Evolutionary conservation across 2,113 vertebrate species (phyloP).

Genomic region (Pitta sordida): DNA sequence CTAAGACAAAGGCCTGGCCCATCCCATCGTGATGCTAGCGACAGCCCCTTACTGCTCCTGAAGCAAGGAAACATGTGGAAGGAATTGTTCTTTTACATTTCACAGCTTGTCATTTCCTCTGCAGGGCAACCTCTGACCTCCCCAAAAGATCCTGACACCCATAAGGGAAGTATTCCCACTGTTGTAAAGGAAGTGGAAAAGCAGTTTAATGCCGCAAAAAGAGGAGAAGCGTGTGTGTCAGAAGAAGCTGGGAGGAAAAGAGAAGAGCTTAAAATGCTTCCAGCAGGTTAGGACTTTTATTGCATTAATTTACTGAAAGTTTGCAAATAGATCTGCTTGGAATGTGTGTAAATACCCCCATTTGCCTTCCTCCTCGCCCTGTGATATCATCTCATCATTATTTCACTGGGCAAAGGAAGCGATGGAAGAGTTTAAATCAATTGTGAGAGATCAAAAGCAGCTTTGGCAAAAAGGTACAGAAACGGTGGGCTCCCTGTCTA

Average conservation of each 20-base stretch:
- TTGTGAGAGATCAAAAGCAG: slow-evolving; percentile 58
- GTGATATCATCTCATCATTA: slow-evolving; percentile 6
- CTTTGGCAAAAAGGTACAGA: slow-evolving; percentile 15
- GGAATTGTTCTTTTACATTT: slow-evolving; percentile 99
- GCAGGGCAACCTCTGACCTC: slow-evolving; percentile 91
- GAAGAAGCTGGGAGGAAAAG: slow-evolving; percentile 69
- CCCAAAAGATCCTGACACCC: slow-evolving; percentile 87
- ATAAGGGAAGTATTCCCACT: slow-evolving; percentile 91
- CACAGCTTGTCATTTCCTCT: slow-evolving; percentile 99
- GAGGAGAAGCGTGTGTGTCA: slow-evolving; percentile 69
- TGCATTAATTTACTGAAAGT: not conserved
- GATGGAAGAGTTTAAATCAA: slow-evolving; percentile 48
- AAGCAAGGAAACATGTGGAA: slow-evolving; percentile 95
- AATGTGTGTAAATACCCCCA: not conserved
- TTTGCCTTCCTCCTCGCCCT: not conserved
- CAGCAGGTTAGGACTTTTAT: slow-evolving; percentile 77
- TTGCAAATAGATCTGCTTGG: not conserved
- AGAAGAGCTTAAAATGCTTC: slow-evolving; percentile 80
- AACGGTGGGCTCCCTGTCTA: not conserved
- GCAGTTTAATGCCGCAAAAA: slow-evolving; percentile 79
- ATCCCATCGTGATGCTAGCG: slow-evolving; percentile 84
- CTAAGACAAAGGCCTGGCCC: slow-evolving; percentile 82
- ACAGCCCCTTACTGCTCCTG: slow-evolving; percentile 86
- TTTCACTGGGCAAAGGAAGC: slow-evolving; percentile 41
- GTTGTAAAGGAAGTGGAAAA: slow-evolving; percentile 78